A percentile compares a stretch with the other conserved stretches of the same genome.
Evolutionary conservation across 2,797 vertebrate genomes (phyloP).

Genomic region (Karalla daura): DNA sequence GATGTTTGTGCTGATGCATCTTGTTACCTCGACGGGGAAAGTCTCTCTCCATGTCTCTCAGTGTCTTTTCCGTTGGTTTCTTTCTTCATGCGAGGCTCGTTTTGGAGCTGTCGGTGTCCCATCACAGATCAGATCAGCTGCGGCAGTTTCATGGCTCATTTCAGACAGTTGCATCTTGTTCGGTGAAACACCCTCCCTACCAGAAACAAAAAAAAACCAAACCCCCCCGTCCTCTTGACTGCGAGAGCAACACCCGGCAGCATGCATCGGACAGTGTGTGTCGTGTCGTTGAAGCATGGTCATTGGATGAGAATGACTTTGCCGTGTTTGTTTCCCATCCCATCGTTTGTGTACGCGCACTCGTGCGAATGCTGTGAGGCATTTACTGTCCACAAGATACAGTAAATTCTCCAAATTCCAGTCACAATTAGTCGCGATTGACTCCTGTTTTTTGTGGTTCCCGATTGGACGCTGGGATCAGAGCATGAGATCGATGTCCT

Average conservation of each 20-base stretch:
- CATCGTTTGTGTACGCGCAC: slow-evolving; percentile 66
- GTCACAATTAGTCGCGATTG: slow-evolving; percentile 50
- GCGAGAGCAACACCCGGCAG: slow-evolving; percentile 56
- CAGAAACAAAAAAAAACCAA: slow-evolving; percentile 37
- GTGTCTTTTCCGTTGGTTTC: neutral
- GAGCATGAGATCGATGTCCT: slow-evolving; percentile 61
- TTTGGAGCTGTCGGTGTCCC: slow-evolving; percentile 29
- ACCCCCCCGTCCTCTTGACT: slow-evolving; percentile 53
- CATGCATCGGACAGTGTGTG: slow-evolving; percentile 77
- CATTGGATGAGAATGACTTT: slow-evolving; percentile 79
- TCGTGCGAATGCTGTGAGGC: slow-evolving; percentile 74
- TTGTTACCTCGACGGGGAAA: slow-evolving; percentile 72
- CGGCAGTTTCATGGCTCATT: slow-evolving; percentile 57
- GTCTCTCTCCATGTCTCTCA: slow-evolving; percentile 30
- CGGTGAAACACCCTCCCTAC: slow-evolving; percentile 41
- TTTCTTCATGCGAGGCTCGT: too few species aligned
- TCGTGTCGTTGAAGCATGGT: slow-evolving; percentile 77
- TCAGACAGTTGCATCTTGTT: slow-evolving; percentile 75
- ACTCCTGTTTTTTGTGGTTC: slow-evolving; percentile 32
- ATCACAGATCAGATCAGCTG: slow-evolving; percentile 51
- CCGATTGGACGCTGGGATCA: slow-evolving; percentile 40
- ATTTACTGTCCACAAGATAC: slow-evolving; percentile 78
- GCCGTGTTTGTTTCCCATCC: slow-evolving; percentile 70
- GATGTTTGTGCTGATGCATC: slow-evolving; percentile 85
- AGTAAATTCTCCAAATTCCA: slow-evolving; percentile 77